Percentiles rank a stretch among this genome's conserved stretches.
phyloP scores from a whole-genome alignment of 2,888 invertebrate genomes.

The Dendrolimus houi region DNA sequence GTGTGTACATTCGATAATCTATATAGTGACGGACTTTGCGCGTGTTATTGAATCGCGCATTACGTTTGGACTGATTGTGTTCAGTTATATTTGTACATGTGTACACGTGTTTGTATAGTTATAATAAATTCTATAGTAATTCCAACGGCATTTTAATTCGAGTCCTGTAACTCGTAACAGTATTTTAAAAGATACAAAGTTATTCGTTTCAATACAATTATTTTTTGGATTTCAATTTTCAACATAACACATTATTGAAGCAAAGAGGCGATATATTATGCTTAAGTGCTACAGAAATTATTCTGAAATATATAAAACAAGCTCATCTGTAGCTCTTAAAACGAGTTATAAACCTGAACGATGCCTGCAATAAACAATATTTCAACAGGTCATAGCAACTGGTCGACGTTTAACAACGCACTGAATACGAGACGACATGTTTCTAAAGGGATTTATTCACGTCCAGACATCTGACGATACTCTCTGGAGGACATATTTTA shows the following conservation, averaged over 20 bases:
- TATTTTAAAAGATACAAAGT: neutral
- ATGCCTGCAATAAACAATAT: conserved; percentile 22
- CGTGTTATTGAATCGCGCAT: no score
- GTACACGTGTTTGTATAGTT: no score
- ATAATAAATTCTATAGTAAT: no score
- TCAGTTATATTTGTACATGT: no score
- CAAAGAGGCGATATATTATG: neutral
- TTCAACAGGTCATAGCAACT: conserved; percentile 29
- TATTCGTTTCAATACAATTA: neutral
- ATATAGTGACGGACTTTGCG: no score
- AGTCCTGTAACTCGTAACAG: no score
- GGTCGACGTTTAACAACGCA: conserved; percentile 7
- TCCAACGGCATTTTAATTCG: no score
- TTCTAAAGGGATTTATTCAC: conserved; percentile 1
- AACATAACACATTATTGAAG: neutral
- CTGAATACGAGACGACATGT: neutral
- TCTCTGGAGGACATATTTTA: no score
- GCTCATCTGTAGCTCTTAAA: conserved; percentile 10
- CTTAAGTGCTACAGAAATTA: neutral
- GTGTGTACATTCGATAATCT: no score
- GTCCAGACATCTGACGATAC: neutral
- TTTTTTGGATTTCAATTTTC: neutral
- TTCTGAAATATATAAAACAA: neutral
- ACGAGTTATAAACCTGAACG: conserved; percentile 12
- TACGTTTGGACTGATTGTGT: no score